Conservation (phyloP, 2,888 invertebrate species). For the Galeruca laticollis region DNA sequence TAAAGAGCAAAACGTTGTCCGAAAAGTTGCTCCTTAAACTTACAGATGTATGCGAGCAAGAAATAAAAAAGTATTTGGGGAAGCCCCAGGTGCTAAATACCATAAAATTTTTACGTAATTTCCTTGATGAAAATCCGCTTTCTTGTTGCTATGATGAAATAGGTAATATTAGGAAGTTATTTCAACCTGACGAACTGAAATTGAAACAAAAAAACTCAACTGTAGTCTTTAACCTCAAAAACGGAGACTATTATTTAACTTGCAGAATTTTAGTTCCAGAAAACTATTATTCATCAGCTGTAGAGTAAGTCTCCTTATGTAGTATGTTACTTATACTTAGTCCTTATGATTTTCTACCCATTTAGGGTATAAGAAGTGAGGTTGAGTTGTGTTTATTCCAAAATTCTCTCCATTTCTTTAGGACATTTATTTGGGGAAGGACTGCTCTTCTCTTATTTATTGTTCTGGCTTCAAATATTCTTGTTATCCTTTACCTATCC, state of each 20-base stretch:
- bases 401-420: too few relatives aligned
- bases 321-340: too few relatives aligned
- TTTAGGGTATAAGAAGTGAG: too few relatives aligned
- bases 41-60: conserved; percentile 73
- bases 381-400: too few relatives aligned
- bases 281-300: conserved; percentile 71
- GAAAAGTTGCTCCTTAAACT: conserved; percentile 74
- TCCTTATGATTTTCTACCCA: too few relatives aligned
- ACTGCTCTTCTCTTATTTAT: too few relatives aligned
- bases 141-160: conserved; percentile 82
- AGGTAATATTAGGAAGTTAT: conserved; percentile 69
- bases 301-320: conserved; percentile 68
- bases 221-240: conserved; percentile 70
- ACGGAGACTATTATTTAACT: conserved; percentile 73
- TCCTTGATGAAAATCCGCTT: conserved; percentile 77
- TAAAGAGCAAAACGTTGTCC: conserved; percentile 78
- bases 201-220: conserved; percentile 76
- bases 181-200: conserved; percentile 71
- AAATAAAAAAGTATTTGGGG: conserved; percentile 71
- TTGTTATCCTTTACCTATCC: too few relatives aligned
- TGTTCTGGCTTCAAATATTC: too few relatives aligned
- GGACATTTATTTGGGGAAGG: too few relatives aligned
- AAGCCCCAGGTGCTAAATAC: conserved; percentile 73
- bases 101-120: conserved; percentile 74
- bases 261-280: conserved; percentile 74